Percentiles rank a stretch among this genome's conserved stretches.
These are phyloP conservation scores for Xylota segnis DNA, from an alignment of 2,888 invertebrate genomes.

Conservation along the genomic window DNA sequence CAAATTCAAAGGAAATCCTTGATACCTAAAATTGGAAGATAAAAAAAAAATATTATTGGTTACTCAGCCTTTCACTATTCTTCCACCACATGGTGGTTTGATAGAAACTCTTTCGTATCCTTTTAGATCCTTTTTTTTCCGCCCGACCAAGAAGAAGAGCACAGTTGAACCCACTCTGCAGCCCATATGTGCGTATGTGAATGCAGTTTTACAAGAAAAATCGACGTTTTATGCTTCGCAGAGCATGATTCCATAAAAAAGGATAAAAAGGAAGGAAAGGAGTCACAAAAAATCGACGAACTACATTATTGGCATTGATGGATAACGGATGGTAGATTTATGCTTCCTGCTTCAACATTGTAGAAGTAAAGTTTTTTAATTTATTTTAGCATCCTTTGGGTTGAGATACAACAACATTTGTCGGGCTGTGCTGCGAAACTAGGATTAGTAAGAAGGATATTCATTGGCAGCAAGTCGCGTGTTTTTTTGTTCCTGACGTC, in stretches of 20 bases:
- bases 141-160: conserved; percentile 8
- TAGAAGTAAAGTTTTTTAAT: conserved; percentile 42
- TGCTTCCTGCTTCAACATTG: neutral
- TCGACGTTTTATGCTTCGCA: conserved; percentile 53
- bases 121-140: neutral
- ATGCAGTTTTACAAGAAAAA: conserved; percentile 54
- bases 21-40: conserved; percentile 15
- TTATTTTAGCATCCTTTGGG: neutral
- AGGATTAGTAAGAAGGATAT: neutral
- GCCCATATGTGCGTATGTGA: conserved; percentile 27
- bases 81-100: neutral
- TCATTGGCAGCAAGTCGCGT: neutral
- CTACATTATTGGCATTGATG: conserved; percentile 55
- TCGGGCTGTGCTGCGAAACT: neutral
- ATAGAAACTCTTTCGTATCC: conserved; percentile 8
- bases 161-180: conserved; percentile 15
- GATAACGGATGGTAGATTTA: conserved; percentile 32
- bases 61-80: neutral
- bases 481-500: conserved; percentile 1
- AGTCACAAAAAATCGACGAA: conserved; percentile 22
- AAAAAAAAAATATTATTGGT: conserved; percentile 38
- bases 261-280: neutral
- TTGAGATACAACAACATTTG: neutral
- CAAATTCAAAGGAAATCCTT: conserved; percentile 18
- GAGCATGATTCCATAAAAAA: conserved; percentile 45